These are phyloP conservation scores for Cataglyphis cursor DNA, from an alignment of 2,888 invertebrate genomes.

Conservation along the genomic window DNA sequence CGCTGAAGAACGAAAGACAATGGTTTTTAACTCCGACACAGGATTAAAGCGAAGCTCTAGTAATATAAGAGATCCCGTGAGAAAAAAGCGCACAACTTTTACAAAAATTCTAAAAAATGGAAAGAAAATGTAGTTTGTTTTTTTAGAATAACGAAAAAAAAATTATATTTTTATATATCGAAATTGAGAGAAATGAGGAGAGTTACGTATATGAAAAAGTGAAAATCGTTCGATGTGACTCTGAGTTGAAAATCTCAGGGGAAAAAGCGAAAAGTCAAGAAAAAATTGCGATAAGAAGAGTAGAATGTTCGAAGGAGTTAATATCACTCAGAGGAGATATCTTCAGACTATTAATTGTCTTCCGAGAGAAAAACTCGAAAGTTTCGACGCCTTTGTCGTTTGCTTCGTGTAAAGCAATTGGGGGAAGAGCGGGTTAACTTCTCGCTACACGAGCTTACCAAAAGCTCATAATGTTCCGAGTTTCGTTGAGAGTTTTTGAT, in stretches of 20 bases:
- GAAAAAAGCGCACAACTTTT: neutral
- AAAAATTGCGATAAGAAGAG: constrained; percentile 15
- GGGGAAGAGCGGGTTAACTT: neutral
- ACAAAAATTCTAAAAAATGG: neutral
- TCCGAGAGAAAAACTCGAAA: constrained; percentile 57
- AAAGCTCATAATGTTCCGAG: constrained; percentile 19
- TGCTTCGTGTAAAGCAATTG: constrained; percentile 31
- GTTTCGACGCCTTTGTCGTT: constrained; percentile 59
- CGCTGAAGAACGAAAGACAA: constrained; percentile 14
- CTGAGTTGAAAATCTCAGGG: constrained; percentile 29
- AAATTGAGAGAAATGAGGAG: neutral
- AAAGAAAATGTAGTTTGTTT: neutral
- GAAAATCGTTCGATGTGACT: constrained; percentile 5
- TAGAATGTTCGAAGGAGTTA: constrained; percentile 53
- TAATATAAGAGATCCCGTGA: neutral
- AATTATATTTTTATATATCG: neutral
- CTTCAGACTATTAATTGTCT: constrained; percentile 66
- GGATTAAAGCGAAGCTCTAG: constrained; percentile 1
- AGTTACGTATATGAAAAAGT: constrained; percentile 20
- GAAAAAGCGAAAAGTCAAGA: constrained; percentile 26
- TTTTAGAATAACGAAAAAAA: neutral
- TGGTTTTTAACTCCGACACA: neutral
- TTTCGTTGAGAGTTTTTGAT: neutral
- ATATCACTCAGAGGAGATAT: constrained; percentile 62
- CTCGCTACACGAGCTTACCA: constrained; percentile 3